phyloP scores from a whole-genome alignment of 2,888 invertebrate species.

The Sabatieria punctata region DNA sequence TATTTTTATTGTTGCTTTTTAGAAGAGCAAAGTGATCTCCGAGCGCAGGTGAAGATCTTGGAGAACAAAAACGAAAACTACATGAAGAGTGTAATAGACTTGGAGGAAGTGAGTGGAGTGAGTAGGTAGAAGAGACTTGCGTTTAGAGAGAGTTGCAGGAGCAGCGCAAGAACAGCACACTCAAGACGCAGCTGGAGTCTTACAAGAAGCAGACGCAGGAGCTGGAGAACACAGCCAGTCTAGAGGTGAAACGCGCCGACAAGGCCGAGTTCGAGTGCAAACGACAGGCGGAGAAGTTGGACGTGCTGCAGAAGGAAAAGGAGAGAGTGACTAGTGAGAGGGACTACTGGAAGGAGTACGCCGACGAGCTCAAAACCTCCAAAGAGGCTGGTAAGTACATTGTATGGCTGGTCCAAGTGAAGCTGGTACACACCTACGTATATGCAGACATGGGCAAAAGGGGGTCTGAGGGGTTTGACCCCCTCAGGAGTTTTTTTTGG shows the following conservation, averaged over 20 bases:
- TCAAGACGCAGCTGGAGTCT: conserved; percentile 57
- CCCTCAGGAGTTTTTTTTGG: no score
- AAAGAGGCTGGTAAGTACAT: no score
- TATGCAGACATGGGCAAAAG: no score
- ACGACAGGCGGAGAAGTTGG: conserved; percentile 56
- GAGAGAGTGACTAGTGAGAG: conserved; percentile 62
- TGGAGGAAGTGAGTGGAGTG: conserved; percentile 51
- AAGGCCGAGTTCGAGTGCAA: conserved; percentile 71
- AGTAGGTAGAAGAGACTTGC: neutral
- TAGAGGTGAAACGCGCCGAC: conserved; percentile 49
- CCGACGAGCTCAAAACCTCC: conserved; percentile 54
- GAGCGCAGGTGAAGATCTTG: conserved; percentile 62
- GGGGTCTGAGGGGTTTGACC: no score
- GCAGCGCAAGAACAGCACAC: conserved; percentile 48
- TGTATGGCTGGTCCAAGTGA: no score
- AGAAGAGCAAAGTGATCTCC: conserved; percentile 74
- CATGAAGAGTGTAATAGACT: conserved; percentile 64
- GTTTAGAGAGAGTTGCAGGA: conserved; percentile 40
- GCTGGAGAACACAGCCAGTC: conserved; percentile 10
- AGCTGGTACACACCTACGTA: no score
- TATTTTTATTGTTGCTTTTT: conserved; percentile 11
- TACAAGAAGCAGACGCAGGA: conserved; percentile 81
- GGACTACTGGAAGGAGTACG: conserved; percentile 62
- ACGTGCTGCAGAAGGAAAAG: conserved; percentile 59
- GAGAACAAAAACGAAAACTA: conserved; percentile 81